Conservation (phyloP, 2,797 vertebrate genomes). For the Psittacula derbiana region DNA sequence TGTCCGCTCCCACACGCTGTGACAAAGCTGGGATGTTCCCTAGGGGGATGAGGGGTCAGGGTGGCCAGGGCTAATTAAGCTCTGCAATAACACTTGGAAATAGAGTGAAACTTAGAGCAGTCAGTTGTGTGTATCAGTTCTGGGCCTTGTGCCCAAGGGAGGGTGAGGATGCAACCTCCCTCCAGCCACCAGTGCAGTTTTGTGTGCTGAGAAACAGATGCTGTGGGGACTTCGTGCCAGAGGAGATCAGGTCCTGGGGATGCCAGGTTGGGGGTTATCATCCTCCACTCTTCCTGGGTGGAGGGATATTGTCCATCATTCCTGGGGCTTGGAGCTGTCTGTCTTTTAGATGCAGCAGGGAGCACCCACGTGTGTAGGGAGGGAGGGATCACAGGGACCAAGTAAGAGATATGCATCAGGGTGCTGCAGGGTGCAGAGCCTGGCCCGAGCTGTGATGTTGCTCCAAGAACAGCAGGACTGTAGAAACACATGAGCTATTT, state of each 20-base stretch:
- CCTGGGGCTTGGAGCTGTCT: neutral
- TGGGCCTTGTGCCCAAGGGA: neutral
- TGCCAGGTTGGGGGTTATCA: neutral
- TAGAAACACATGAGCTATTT: neutral
- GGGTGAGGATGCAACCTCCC: neutral
- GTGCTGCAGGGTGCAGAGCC: neutral
- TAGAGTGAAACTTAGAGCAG: neutral
- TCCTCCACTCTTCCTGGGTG: neutral
- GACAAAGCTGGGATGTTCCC: neutral
- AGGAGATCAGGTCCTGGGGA: neutral
- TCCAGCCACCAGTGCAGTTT: neutral
- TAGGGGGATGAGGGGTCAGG: neutral
- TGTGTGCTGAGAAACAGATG: neutral
- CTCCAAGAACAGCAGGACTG: neutral
- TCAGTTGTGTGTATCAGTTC: rapidly evolving
- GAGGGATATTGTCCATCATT: neutral
- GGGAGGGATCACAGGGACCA: neutral
- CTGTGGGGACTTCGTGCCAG: neutral
- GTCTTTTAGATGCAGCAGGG: neutral
- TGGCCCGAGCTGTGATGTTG: neutral
- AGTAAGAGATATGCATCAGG: rapidly evolving
- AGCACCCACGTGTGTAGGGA: rapidly evolving
- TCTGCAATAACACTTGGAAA: neutral
- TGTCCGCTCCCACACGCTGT: rapidly evolving
- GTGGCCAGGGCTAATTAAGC: neutral